Evolutionary conservation across 2,113 vertebrate genomes (phyloP).

Genomic region (Macquaria australasica): DNA sequence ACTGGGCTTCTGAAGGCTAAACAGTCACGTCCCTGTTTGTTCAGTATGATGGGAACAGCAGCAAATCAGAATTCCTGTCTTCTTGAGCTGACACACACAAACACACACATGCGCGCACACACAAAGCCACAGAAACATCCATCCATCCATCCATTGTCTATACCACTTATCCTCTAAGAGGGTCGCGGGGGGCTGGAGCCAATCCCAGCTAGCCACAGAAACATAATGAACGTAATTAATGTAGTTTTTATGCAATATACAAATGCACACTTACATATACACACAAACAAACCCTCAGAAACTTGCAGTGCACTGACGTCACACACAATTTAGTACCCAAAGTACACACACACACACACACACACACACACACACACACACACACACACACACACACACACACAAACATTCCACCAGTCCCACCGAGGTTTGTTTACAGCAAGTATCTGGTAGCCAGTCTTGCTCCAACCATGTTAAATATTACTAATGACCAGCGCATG

Average conservation of each 20-base stretch:
- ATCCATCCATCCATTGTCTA: no score
- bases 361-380: conserved; percentile 12
- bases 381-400: conserved; percentile 13
- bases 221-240: not conserved
- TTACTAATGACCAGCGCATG: conserved; percentile 43
- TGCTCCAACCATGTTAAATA: conserved; percentile 26
- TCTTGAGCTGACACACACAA: not conserved
- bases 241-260: not conserved
- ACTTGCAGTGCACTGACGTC: not conserved
- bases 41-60: conserved; percentile 21
- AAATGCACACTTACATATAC: not conserved
- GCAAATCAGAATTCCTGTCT: not conserved
- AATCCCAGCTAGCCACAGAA: not conserved
- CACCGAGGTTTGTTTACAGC: conserved; percentile 39
- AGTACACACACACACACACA: conserved; percentile 4
- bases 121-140: not conserved
- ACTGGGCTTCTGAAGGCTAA: conserved; percentile 6
- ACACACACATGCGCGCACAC: not conserved
- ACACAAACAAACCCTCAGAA: conserved; percentile 26
- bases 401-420: conserved; percentile 34
- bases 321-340: not conserved
- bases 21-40: not conserved
- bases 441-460: conserved; percentile 21
- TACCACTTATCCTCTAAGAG: no score
- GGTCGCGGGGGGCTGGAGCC: no score